Evolutionary conservation across 2,797 vertebrate species (phyloP).

Genomic region (Petrocephalus sullivani): DNA sequence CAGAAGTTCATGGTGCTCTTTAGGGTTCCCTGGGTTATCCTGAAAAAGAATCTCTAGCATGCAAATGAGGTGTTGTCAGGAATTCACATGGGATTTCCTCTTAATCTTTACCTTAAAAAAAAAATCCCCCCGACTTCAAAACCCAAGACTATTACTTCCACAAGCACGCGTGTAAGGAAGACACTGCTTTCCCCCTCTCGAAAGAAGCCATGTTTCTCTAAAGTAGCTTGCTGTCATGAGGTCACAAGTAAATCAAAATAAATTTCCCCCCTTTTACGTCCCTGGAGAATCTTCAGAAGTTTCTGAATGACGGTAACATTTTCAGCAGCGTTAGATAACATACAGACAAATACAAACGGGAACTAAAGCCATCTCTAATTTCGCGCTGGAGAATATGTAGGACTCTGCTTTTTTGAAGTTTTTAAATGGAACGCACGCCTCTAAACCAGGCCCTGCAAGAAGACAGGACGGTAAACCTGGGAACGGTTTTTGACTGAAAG

Average conservation of each 20-base stretch:
- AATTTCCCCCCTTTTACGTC: neutral
- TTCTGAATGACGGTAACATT: neutral
- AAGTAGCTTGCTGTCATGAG: neutral
- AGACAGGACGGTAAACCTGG: neutral
- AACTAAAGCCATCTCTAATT: neutral
- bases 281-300: neutral
- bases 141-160: neutral
- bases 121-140: neutral
- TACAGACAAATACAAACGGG: neutral
- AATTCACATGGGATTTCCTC: neutral
- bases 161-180: neutral
- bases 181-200: neutral
- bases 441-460: neutral
- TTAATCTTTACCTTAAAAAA: neutral
- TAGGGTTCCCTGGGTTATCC: neutral
- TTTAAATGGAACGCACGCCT: neutral
- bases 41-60: neutral
- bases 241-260: neutral
- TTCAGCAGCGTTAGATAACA: neutral
- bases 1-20: neutral
- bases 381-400: neutral
- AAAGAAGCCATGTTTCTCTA: neutral
- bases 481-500: neutral
- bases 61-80: neutral
- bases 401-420: neutral